Evolutionary conservation across 1,140 invertebrate species (phyloP).

Genomic region (Pseudomyrmex flavicornis): DNA sequence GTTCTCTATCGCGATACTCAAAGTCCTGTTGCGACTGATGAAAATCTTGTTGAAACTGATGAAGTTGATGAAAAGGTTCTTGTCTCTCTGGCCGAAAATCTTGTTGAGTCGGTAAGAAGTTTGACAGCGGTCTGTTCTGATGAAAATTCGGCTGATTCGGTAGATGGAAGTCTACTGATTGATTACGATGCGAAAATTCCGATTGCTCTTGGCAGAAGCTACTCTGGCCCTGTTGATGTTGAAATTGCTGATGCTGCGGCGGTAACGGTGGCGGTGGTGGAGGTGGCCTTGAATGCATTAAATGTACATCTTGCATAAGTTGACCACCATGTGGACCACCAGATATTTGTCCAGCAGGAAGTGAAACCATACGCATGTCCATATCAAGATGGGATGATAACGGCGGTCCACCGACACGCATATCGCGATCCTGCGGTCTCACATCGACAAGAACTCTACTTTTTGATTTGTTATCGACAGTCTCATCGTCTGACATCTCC

Average conservation of each 20-base stretch:
- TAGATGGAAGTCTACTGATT: slow-evolving; percentile 74
- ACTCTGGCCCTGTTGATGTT: slow-evolving; percentile 71
- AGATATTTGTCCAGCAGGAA: slow-evolving; percentile 70
- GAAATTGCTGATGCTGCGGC: slow-evolving; percentile 75
- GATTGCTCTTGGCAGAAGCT: slow-evolving; percentile 76
- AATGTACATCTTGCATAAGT: slow-evolving; percentile 67
- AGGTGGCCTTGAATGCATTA: slow-evolving; percentile 73
- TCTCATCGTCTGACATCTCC: slow-evolving; percentile 91
- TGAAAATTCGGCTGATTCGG: slow-evolving; percentile 74
- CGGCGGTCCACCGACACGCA: slow-evolving; percentile 71
- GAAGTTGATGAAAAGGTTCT: slow-evolving; percentile 53
- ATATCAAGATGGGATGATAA: slow-evolving; percentile 76
- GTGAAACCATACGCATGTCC: slow-evolving; percentile 83
- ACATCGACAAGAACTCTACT: slow-evolving; percentile 81
- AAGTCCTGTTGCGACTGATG: slow-evolving; percentile 73
- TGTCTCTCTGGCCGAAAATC: slow-evolving; percentile 61
- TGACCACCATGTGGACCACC: slow-evolving; percentile 57
- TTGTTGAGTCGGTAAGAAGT: slow-evolving; percentile 54
- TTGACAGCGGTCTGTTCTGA: not conserved
- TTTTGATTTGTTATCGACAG: slow-evolving; percentile 79
- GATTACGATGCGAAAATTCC: slow-evolving; percentile 74
- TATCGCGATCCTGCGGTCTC: slow-evolving; percentile 81
- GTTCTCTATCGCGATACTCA: slow-evolving; percentile 78
- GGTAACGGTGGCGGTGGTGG: slow-evolving; percentile 77
- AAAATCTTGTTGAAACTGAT: slow-evolving; percentile 68